Conservation (phyloP, 1,140 invertebrate genomes). For the Drosophila murphyi region DNA sequence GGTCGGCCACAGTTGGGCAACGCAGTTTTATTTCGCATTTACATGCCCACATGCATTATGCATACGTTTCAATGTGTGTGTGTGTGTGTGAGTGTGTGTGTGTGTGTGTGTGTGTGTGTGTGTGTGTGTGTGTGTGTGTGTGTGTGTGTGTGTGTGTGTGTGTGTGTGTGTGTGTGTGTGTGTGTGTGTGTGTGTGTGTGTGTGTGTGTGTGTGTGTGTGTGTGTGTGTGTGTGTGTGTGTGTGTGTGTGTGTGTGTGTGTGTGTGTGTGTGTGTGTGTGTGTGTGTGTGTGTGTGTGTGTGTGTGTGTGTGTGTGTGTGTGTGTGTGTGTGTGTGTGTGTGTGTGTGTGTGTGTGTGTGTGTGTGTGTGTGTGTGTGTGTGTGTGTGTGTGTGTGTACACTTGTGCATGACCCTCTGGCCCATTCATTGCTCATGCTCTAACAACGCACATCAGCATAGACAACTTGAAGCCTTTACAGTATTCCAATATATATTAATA, state of each 20-base stretch:
- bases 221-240: slow-evolving; percentile 11
- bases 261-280: slow-evolving; percentile 13
- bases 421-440: slow-evolving; percentile 24
- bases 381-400: slow-evolving; percentile 18
- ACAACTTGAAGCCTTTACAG: neutral
- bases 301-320: slow-evolving; percentile 13
- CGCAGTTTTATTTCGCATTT: slow-evolving; percentile 80
- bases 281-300: slow-evolving; percentile 6
- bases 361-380: slow-evolving; percentile 12
- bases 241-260: slow-evolving; percentile 8
- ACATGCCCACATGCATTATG: slow-evolving; percentile 80
- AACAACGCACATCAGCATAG: neutral
- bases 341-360: slow-evolving; percentile 12
- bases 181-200: slow-evolving; percentile 12
- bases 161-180: slow-evolving; percentile 17
- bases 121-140: slow-evolving; percentile 27
- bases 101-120: slow-evolving; percentile 16
- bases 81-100: slow-evolving; percentile 12
- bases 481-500: slow-evolving; percentile 1
- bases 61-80: slow-evolving; percentile 34
- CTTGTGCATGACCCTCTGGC: slow-evolving; percentile 11
- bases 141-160: slow-evolving; percentile 27
- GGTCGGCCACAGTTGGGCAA: slow-evolving; percentile 73
- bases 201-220: slow-evolving; percentile 7
- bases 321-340: slow-evolving; percentile 7